Evolutionary conservation across 2,113 vertebrate genomes (phyloP), one percentile per base, ranked within the genome.

Genomic region (Channa maculata): DNA sequence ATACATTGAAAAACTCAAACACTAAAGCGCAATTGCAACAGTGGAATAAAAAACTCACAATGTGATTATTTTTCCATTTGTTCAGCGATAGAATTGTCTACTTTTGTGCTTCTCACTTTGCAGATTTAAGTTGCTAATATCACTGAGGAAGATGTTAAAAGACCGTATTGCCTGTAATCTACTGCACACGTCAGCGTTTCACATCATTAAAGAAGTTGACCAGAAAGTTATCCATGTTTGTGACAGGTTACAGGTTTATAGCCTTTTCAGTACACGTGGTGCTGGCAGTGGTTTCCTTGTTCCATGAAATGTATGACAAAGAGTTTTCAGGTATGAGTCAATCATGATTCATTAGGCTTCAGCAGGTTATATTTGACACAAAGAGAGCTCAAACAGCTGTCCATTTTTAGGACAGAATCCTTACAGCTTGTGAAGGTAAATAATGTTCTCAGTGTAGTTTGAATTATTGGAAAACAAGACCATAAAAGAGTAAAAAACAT

Each of bases 251-350:
- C 15, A 63, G 46, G 13, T 44, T 48, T 51, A 54, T 12, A 11
- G 13, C 54, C n/a, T n/a, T 76, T 33, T 36, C 54, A 59, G 0
- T 52, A 36, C 45, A 4, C 44, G 44, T 34, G 50, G 57, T 55
- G 9, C 70, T 8, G 6, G 15, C 5, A 5, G 58, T 43, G 46
- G 58, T 83, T 77, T 69, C 54, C 49, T 75, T 14, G 15, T 6
- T 52, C 2, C 36, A 13, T 59, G 68, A 48, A 2, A 0, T 7
- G 3, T 15, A 14, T 80, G 65, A 69, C 41, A 14, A 14, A 38
- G 7, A 52, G 39, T 69, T 44, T 1, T 54, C 24, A 33, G 51
- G 0, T 83, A 24, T 83, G 76, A 86, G 50, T 80, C 68, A 50
- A 5, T 50, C 15, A 6, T 53, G 43, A 75, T 44, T 54, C 14